Percentiles rank a stretch among this genome's conserved stretches.
phyloP scores from a whole-genome alignment of 2,888 invertebrate genomes.

The Ischnura elegans region DNA sequence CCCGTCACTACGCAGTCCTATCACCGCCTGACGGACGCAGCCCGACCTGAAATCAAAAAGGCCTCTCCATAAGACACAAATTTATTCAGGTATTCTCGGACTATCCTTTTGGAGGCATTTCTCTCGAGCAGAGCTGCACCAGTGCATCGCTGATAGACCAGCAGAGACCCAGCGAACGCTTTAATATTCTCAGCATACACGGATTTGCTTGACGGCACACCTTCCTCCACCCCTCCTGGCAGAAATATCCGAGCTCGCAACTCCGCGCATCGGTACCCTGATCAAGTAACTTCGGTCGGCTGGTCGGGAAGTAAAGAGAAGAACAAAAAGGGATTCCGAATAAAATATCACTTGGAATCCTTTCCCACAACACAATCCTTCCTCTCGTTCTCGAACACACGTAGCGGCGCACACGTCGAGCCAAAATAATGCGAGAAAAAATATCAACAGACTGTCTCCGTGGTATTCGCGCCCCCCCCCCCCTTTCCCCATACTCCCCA shows the following conservation, averaged over 20 bases:
- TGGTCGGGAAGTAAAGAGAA: background rate
- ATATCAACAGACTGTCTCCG: constrained; percentile 5
- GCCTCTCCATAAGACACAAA: too few species aligned
- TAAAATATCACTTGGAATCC: background rate
- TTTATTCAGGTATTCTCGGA: too few species aligned
- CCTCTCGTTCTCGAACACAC: background rate
- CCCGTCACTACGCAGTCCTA: too few species aligned
- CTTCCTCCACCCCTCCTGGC: background rate
- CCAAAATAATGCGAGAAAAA: background rate
- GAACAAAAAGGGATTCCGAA: background rate
- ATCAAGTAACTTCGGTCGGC: background rate
- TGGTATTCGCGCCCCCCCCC: background rate
- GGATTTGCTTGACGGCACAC: background rate
- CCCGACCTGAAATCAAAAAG: too few species aligned
- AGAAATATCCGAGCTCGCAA: background rate
- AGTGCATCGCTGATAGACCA: background rate
- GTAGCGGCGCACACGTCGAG: background rate
- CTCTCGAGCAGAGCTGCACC: background rate
- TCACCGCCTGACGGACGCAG: too few species aligned
- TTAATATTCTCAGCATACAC: background rate
- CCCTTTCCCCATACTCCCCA: background rate
- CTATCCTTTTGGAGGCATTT: background rate
- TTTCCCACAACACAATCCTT: too few species aligned
- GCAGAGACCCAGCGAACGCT: background rate
- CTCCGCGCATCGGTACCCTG: background rate